Percentiles rank a stretch among this genome's conserved stretches.
Evolutionary conservation across 2,113 vertebrate species (phyloP).

Genomic region (Blennius ocellaris): DNA sequence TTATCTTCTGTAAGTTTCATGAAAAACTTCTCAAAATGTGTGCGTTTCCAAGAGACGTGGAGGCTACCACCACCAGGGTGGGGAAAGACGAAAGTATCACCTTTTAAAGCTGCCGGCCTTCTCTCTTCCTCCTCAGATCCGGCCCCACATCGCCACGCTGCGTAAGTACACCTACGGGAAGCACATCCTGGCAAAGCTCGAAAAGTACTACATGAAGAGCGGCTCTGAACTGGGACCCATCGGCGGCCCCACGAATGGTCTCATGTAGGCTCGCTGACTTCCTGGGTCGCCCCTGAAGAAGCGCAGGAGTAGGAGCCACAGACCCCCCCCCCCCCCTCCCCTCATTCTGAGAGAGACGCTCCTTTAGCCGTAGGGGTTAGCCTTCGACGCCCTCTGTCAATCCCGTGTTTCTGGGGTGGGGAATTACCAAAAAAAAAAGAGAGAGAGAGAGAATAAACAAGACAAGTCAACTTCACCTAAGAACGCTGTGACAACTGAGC

Average conservation of each 20-base stretch:
- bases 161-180: constrained; percentile 99
- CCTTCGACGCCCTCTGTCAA: constrained; percentile 63
- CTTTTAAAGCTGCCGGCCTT: not conserved
- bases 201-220: constrained; percentile 99
- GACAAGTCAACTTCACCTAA: constrained; percentile 85
- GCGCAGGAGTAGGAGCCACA: constrained; percentile 40
- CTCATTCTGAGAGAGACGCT: constrained; percentile 62
- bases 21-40: too few species aligned
- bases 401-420: constrained; percentile 57
- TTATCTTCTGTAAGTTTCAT: too few species aligned
- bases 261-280: constrained; percentile 84
- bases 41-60: too few species aligned
- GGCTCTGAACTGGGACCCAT: constrained; percentile 96
- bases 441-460: constrained; percentile 77
- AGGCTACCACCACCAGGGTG: too few species aligned
- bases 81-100: too few species aligned
- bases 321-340: constrained; percentile 13
- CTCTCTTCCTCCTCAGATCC: constrained; percentile 84
- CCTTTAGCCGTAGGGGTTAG: constrained; percentile 64
- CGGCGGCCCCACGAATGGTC: constrained; percentile 94
- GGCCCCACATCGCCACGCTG: constrained; percentile 96
- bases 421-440: constrained; percentile 88
- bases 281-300: constrained; percentile 34
- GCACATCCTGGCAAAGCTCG: constrained; percentile 98
- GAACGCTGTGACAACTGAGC: constrained; percentile 78